Evolutionary conservation across 2,888 invertebrate species (phyloP).

Genomic region (Synergus gifuensis): DNA sequence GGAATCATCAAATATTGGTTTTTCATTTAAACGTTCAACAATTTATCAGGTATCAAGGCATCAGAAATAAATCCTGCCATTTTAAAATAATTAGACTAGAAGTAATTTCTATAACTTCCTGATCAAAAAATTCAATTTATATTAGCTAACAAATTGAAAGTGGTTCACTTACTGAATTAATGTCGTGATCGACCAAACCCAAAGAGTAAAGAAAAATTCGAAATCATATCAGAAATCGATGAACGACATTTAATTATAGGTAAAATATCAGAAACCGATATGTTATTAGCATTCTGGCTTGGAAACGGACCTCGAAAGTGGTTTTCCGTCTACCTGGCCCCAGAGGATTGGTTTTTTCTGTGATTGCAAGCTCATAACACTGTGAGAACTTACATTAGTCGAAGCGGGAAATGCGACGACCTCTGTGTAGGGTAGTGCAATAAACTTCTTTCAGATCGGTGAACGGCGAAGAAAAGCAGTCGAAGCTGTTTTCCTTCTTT

Average conservation of each 20-base stretch:
- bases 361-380: constrained; percentile 51
- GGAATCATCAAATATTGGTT: not conserved
- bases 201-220: not conserved
- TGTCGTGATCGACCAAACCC: not conserved
- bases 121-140: not conserved
- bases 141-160: not conserved
- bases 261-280: constrained; percentile 40
- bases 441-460: constrained; percentile 61
- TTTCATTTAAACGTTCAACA: not conserved
- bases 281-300: constrained; percentile 29
- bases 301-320: constrained; percentile 19
- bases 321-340: constrained; percentile 11
- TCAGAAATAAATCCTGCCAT: not conserved
- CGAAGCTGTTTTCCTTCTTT: constrained; percentile 49
- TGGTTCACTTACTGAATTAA: constrained; percentile 16
- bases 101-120: not conserved
- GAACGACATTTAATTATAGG: constrained; percentile 38
- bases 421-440: constrained; percentile 54
- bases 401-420: constrained; percentile 59
- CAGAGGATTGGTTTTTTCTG: constrained; percentile 19
- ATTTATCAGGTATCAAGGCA: not conserved
- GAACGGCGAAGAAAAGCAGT: constrained; percentile 51
- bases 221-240: constrained; percentile 26
- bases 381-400: constrained; percentile 45
- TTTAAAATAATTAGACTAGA: not conserved